A percentile compares a stretch with the other conserved stretches of the same genome.
phyloP scores from a whole-genome alignment of 2,888 invertebrate genomes.

The Itoplectis maculator region DNA sequence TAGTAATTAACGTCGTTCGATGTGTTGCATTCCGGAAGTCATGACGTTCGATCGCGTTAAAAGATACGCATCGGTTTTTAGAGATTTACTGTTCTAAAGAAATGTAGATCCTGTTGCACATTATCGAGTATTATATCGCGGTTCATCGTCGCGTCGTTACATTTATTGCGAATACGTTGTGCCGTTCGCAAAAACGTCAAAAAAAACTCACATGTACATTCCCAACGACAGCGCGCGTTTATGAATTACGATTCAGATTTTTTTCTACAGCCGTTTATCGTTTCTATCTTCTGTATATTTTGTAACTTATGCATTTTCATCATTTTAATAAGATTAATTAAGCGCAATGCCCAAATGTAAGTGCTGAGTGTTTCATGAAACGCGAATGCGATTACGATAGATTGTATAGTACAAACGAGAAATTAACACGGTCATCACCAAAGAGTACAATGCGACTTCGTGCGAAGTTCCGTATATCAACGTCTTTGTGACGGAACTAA shows the following conservation, averaged over 20 bases:
- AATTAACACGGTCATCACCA: conserved; percentile 55
- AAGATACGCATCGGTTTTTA: background rate
- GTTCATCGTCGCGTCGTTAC: background rate
- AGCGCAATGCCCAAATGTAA: conserved; percentile 6
- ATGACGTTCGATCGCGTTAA: background rate
- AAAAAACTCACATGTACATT: background rate
- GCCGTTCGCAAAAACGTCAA: background rate
- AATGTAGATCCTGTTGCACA: background rate
- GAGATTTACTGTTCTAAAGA: background rate
- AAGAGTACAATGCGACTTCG: conserved; percentile 64
- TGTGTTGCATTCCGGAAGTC: background rate
- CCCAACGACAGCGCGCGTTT: background rate
- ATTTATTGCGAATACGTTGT: background rate
- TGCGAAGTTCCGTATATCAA: conserved; percentile 30
- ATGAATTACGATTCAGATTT: background rate
- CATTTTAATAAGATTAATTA: conserved; percentile 6
- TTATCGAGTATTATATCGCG: background rate
- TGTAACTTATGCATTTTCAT: background rate
- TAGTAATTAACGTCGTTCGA: background rate
- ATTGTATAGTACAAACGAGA: conserved; percentile 58
- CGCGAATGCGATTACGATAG: conserved; percentile 39
- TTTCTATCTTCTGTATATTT: background rate
- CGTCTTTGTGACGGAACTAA: background rate
- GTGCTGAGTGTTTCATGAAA: conserved; percentile 7
- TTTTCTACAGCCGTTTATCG: background rate